These are phyloP conservation scores for Zaprionus gabonicus DNA, from an alignment of 1,140 invertebrate genomes.

Conservation along the genomic window DNA sequence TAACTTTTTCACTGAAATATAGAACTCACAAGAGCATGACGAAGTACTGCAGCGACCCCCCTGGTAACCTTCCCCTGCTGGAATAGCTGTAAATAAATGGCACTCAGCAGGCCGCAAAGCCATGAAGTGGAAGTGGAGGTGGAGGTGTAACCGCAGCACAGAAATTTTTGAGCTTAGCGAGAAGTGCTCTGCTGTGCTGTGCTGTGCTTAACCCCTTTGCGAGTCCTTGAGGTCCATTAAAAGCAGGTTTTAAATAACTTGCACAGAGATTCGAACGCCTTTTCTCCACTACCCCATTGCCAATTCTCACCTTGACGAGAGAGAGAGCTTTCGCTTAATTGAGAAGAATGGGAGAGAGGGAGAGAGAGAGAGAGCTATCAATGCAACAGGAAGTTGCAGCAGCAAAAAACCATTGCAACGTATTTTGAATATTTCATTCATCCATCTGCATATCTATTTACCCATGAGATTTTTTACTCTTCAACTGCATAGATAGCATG, in stretches of 20 bases:
- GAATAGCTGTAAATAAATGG: constrained; percentile 23
- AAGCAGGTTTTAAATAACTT: constrained; percentile 5
- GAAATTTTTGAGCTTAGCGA: constrained; percentile 27
- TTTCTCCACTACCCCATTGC: too few species aligned
- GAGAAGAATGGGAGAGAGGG: background rate
- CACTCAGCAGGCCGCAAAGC: constrained; percentile 36
- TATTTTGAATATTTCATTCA: background rate
- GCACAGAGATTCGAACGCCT: background rate
- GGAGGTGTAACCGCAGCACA: constrained; percentile 39
- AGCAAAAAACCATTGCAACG: background rate
- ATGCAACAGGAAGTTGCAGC: background rate
- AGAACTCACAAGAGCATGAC: constrained; percentile 30
- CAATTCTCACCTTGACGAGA: background rate
- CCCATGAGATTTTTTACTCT: background rate
- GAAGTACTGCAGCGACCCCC: constrained; percentile 8
- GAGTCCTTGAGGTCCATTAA: constrained; percentile 33
- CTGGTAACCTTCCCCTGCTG: background rate
- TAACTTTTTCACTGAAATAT: constrained; percentile 21
- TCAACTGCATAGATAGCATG: background rate
- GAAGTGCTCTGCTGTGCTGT: constrained; percentile 19
- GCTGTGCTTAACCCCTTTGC: constrained; percentile 24
- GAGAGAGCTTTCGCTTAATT: background rate
- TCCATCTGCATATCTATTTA: constrained; percentile 13
- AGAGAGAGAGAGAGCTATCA: background rate
- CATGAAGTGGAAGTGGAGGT: constrained; percentile 10